These are phyloP conservation scores for Microtus montanus DNA, from an alignment of 2,113 vertebrate species.

Conservation along the genomic window DNA sequence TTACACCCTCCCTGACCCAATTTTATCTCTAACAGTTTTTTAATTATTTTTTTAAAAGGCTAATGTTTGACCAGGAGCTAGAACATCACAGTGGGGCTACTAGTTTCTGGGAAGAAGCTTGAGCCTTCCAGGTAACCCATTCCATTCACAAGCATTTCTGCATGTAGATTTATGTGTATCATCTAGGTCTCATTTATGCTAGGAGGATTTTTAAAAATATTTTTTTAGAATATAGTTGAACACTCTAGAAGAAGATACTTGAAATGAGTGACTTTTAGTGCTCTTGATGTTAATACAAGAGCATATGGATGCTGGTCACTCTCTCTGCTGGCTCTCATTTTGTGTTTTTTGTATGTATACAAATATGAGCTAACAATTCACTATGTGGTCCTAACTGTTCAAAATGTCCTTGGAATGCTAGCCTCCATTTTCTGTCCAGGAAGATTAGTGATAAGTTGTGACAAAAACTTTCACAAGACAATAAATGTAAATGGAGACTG, in stretches of 20 bases:
- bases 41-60: neutral
- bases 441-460: conserved; percentile 16
- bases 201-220: conserved; percentile 1
- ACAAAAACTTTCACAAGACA: neutral
- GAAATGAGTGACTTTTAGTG: conserved; percentile 14
- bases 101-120: neutral
- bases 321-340: neutral
- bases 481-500: neutral
- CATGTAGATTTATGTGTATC: neutral
- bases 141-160: neutral
- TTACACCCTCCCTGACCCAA: neutral
- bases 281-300: neutral
- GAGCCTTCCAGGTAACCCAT: neutral
- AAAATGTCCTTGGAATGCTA: neutral
- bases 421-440: neutral
- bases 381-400: neutral
- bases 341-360: neutral
- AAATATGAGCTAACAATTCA: neutral
- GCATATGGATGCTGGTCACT: neutral
- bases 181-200: neutral
- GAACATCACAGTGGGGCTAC: neutral
- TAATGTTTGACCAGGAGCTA: neutral
- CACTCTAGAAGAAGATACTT: neutral
- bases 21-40: neutral
- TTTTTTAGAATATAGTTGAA: neutral